These are phyloP conservation scores for Stomorhina lunata DNA, from an alignment of 2,888 invertebrate genomes.

Conservation along the genomic window DNA sequence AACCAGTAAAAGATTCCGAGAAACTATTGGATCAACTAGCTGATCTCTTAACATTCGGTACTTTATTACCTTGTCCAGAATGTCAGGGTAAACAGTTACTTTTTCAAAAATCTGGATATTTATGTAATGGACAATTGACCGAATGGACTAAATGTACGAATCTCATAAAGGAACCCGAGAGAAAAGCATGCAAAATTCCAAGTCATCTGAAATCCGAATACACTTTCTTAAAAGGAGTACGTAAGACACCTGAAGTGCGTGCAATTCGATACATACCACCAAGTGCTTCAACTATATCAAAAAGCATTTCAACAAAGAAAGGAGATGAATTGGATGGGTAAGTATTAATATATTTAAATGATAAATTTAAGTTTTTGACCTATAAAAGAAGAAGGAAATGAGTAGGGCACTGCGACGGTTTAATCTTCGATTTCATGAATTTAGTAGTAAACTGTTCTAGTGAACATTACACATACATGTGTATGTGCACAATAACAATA, in stretches of 20 bases:
- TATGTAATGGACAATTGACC: slow-evolving; percentile 86
- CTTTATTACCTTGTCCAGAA: slow-evolving; percentile 87
- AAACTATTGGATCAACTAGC: slow-evolving; percentile 85
- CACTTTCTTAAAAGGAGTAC: slow-evolving; percentile 83
- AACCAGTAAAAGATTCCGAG: slow-evolving; percentile 84
- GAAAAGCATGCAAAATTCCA: slow-evolving; percentile 87
- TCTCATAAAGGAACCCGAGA: slow-evolving; percentile 86
- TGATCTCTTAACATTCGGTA: slow-evolving; percentile 95
- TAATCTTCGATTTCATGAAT: no score
- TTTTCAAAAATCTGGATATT: slow-evolving; percentile 88
- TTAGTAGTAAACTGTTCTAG: no score
- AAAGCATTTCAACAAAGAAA: slow-evolving; percentile 68
- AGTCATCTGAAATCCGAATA: slow-evolving; percentile 81
- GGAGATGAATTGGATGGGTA: slow-evolving; percentile 78
- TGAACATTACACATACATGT: no score
- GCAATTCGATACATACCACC: slow-evolving; percentile 82
- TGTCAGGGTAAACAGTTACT: slow-evolving; percentile 88
- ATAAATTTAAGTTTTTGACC: no score
- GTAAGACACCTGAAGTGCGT: slow-evolving; percentile 82
- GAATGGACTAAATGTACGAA: slow-evolving; percentile 95
- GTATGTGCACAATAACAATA: no score
- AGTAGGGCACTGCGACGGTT: no score
- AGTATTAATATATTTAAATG: no score
- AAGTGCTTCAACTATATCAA: slow-evolving; percentile 75
- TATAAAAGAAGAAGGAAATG: no score